Conservation (phyloP, 2,888 invertebrate species). For the Meganola albula region DNA sequence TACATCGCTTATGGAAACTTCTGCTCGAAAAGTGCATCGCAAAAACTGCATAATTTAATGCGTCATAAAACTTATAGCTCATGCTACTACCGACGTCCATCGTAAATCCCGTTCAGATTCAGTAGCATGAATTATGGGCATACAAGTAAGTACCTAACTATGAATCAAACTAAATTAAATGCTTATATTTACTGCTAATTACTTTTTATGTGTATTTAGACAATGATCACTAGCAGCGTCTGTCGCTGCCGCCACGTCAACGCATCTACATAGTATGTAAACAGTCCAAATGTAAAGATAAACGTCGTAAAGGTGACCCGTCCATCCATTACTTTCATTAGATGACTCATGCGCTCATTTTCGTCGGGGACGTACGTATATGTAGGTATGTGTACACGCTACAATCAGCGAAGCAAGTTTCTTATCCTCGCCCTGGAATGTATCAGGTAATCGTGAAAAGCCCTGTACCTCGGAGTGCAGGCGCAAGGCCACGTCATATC, state of each 20-base stretch:
- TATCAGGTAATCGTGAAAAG: conserved; percentile 73
- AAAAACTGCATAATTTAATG: conserved; percentile 51
- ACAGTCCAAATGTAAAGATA: conserved; percentile 24
- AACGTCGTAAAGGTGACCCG: conserved; percentile 18
- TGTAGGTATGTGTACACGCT: no score
- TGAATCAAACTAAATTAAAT: conserved; percentile 25
- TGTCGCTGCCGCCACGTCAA: conserved; percentile 17
- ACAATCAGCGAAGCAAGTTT: no score
- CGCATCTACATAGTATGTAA: no score
- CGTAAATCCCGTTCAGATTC: conserved; percentile 27
- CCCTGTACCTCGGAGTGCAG: conserved; percentile 46
- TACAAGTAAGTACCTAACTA: conserved; percentile 22
- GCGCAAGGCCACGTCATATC: conserved; percentile 67
- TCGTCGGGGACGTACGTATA: conserved; percentile 37
- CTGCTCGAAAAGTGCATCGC: conserved; percentile 44
- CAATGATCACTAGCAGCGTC: conserved; percentile 11
- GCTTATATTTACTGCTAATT: conserved; percentile 24
- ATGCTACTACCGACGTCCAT: conserved; percentile 25
- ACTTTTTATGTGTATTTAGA: conserved; percentile 20
- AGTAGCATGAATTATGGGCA: conserved; percentile 24
- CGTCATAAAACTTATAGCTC: conserved; percentile 44
- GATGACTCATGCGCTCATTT: conserved; percentile 45
- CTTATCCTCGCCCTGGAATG: conserved; percentile 58
- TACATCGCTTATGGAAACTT: conserved; percentile 48
- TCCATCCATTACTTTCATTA: conserved; percentile 28